Evolutionary conservation across 2,797 vertebrate species (phyloP).

Genomic region (Geotria australis): DNA sequence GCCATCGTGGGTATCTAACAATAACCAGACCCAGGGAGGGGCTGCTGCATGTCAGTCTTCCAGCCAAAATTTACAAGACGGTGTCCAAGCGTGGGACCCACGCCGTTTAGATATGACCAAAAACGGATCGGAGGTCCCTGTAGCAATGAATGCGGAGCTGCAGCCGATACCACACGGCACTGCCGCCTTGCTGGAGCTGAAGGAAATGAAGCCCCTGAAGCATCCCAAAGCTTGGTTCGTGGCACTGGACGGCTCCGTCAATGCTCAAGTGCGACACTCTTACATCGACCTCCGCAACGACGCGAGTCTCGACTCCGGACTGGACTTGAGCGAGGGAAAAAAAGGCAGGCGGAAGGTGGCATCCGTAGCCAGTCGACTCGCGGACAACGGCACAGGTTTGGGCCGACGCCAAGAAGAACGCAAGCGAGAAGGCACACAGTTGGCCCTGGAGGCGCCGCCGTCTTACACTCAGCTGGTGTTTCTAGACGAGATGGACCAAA

Average conservation of each 20-base stretch:
- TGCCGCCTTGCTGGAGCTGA: slow-evolving; percentile 49
- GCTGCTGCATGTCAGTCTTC: too few relatives aligned
- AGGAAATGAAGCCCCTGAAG: slow-evolving; percentile 68
- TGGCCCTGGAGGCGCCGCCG: slow-evolving; percentile 12
- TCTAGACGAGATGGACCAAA: slow-evolving; percentile 20
- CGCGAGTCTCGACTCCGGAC: slow-evolving; percentile 81
- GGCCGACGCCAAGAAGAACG: slow-evolving; percentile 8
- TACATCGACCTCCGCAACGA: slow-evolving; percentile 90
- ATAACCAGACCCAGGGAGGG: slow-evolving; percentile 37
- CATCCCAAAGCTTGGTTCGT: slow-evolving; percentile 96
- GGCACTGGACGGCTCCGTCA: slow-evolving; percentile 72
- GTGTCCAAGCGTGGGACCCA: too few relatives aligned
- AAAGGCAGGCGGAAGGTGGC: slow-evolving; percentile 19
- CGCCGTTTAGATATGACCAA: too few relatives aligned
- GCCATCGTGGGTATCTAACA: slow-evolving; percentile 52
- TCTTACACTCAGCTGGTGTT: slow-evolving; percentile 57
- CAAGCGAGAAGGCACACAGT: slow-evolving; percentile 16
- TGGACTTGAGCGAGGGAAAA: slow-evolving; percentile 73
- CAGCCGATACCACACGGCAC: slow-evolving; percentile 68
- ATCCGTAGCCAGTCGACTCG: slow-evolving; percentile 16
- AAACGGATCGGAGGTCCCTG: too few relatives aligned
- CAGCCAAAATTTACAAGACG: too few relatives aligned
- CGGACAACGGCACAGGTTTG: slow-evolving; percentile 9
- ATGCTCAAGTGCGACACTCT: slow-evolving; percentile 81
- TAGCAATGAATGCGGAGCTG: slow-evolving; percentile 56